Evolutionary conservation across 2,113 vertebrate species (phyloP).

Genomic region (Rhineura floridana): DNA sequence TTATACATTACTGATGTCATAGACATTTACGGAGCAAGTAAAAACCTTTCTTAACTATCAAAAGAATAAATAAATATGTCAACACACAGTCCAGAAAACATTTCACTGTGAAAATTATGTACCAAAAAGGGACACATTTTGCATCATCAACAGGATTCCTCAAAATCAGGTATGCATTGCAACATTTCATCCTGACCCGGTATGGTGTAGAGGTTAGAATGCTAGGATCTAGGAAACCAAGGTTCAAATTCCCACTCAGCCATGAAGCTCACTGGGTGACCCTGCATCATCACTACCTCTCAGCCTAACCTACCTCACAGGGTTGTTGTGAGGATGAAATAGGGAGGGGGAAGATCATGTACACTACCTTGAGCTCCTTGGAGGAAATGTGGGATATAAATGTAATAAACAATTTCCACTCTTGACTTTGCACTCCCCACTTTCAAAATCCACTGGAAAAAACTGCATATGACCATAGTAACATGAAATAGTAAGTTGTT

Average conservation of each 20-base stretch:
- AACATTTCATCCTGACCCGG: background rate
- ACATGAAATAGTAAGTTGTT: too few relatives aligned
- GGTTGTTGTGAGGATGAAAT: too few relatives aligned
- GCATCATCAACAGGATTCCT: background rate
- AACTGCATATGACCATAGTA: background rate
- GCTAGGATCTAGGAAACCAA: too few relatives aligned
- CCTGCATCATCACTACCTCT: too few relatives aligned
- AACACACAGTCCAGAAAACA: conserved; percentile 4
- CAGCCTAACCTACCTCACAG: too few relatives aligned
- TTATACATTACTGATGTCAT: background rate
- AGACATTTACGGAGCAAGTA: conserved; percentile 19
- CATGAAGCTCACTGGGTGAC: too few relatives aligned
- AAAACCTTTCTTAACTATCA: conserved; percentile 12
- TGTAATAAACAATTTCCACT: background rate
- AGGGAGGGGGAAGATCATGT: too few relatives aligned
- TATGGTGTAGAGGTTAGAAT: too few relatives aligned
- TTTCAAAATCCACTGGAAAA: background rate
- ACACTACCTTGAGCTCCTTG: too few relatives aligned
- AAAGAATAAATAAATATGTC: conserved; percentile 28
- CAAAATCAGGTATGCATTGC: background rate
- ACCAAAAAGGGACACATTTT: background rate
- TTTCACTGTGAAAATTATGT: background rate
- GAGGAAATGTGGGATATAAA: too few relatives aligned
- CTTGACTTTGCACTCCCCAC: background rate
- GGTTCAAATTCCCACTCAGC: too few relatives aligned